Evolutionary conservation across 1,140 invertebrate genomes (phyloP), one percentile per base, ranked within the genome.

Genomic region (Zaprionus capensis): DNA sequence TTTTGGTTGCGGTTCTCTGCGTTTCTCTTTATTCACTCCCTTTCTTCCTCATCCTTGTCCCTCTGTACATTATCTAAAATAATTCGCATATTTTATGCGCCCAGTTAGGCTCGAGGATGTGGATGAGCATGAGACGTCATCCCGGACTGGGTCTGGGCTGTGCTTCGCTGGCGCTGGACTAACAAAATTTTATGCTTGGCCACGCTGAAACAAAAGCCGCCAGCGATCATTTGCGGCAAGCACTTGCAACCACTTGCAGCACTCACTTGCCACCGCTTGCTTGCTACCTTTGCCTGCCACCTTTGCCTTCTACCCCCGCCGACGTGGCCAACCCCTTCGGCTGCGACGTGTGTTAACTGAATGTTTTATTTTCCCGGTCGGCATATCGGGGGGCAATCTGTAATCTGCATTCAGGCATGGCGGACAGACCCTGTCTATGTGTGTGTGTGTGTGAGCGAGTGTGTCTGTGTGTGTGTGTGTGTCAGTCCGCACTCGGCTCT

Each of bases 341-440:
- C 61, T 36, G 24, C 59, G 53, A 72, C 26, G 56, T 76, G 70
- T 64, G 75, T 68, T 77, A 68, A 77, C 75, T 77, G 70, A 73
- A 68, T 62, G 46, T 61, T 70, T 64, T 64, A 14, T 15, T 69
- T 57, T 70, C 28, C 71, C 71, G 75, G 70, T 20, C 68, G 69
- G 69, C 73, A 75, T 84, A 84, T 77, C 70, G 72, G 81, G 66
- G 75, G 79, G 85, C 85, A 90, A 88, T 90, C 85, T 88, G 69
- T 71, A 58, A 53, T 14, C 69, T 82, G 79, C 79, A 85, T 90
- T 88, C 57, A 80, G 73, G 78, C 85, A 68, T 85, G 70, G 76
- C 62, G 36, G 17, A 34, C n/a, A 64, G 34, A n/a, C 51, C 24
- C 11, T 2, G 22, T 24, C 12, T 46, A 28, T 20, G 24, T 49